Conservation (phyloP, 2,113 vertebrate species). For the Mormyrus iriodes region DNA sequence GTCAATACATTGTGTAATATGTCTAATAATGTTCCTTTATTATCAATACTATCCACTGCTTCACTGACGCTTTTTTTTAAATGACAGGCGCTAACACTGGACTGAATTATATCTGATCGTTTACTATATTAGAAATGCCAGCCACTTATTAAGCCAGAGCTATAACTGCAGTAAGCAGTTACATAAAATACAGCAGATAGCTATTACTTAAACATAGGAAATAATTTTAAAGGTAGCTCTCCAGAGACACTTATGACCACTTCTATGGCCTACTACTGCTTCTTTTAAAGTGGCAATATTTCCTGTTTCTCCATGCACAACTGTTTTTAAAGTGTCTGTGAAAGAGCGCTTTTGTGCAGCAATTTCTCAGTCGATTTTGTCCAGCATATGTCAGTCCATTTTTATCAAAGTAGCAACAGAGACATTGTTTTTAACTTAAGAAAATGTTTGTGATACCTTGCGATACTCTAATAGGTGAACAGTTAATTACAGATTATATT, state of each 20-base stretch:
- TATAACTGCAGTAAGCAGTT: background rate
- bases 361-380: background rate
- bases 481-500: background rate
- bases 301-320: background rate
- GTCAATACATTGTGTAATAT: constrained; percentile 4
- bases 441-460: background rate
- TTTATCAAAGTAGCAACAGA: background rate
- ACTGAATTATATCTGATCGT: background rate
- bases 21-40: background rate
- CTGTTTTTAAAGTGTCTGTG: background rate
- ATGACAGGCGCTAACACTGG: background rate
- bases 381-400: background rate
- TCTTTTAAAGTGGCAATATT: background rate
- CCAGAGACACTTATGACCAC: background rate
- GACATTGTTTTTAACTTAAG: background rate
- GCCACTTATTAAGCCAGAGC: background rate
- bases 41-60: background rate
- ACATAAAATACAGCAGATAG: background rate
- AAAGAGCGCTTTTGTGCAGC: background rate
- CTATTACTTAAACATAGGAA: background rate
- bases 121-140: background rate
- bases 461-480: background rate
- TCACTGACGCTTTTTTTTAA: background rate
- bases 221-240: background rate
- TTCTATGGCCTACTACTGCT: background rate